Evolutionary conservation across 2,113 vertebrate genomes (phyloP), one percentile per base, ranked within the genome.

Genomic region (Rhineura floridana): DNA sequence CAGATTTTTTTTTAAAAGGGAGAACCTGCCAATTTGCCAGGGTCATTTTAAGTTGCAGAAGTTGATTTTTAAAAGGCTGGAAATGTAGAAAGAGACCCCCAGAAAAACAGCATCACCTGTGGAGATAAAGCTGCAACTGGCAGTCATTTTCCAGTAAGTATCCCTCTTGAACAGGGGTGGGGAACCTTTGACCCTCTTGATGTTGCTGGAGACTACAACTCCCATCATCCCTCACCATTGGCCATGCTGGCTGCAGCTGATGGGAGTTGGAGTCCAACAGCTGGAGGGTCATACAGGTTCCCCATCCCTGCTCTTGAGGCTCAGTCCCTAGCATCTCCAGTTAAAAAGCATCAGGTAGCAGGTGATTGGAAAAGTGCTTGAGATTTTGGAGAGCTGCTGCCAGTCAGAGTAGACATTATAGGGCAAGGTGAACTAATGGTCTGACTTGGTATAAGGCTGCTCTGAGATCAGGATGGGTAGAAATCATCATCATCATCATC

Each of bases 1-100:
- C 95, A 95, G 92, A 92, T 88, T 95, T 95, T 72, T 67, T 55
- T 6, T 13, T 13, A 59, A 85, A 91, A 91, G 82, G 91, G 88
- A 92, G 90, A 69, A 80, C 83, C 0, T 0, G 72, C 81, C n/a
- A n/a, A 52, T n/a, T 42, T 63, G 21, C 62, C 75, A 67, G 44
- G 63, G 75, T 52, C 59, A 83, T 33, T 83, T 63, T 28, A 46
- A 67, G 72, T 50, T 19, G 81, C 87, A 76, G n/a, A 83, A 50
- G 33, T 21, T 30, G 39, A 73, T 9, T 36, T 21, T 70, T n/a
- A 10, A 62, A 19, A 75, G 9, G 50, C 25, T 73, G 10, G 65
- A 73, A 77, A 6, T 13, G 12, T 33, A 13, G 30, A 48, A 77
- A 77, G 6, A 48, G 44, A 48, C 30, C 15, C 46, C 17, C 2